Base-by-base conservation (phyloP, 1,140 invertebrate genomes). In the Ctenoplectra terminalis region DNA sequence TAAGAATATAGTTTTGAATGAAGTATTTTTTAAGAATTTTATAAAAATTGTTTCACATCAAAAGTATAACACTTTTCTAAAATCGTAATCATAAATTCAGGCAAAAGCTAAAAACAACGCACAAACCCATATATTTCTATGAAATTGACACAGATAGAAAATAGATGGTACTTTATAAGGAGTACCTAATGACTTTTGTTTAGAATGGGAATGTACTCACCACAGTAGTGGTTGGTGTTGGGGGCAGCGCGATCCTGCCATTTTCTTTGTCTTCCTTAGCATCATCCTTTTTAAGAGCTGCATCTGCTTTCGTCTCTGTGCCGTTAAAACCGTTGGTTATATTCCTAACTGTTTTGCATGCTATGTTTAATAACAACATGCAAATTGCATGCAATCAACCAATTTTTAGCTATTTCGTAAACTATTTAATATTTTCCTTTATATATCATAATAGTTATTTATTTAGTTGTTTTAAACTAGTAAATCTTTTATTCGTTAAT, bases 261-360 rank as follows among this genome's bases (percentile, higher is more conserved):
- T 93, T 93, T 89, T 93, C 91, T 92, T 93, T 93, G 88, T 93
- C 91, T 91, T 93, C 92, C 72, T 93, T 93, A 87, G 90, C 89
- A 89, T 92, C 92, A 79, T 92, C 92, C 89, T 92, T 93, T 92
- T 93, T 93, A 87, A 90, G 84, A 89, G 89, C 87, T 83, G 90
- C 87, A 66, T 92, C 93, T 87, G 89, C 85, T 93, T 93, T 94
- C 89, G 91, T 84, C 81, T 94, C 93, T 94, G 92, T 90, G 89
- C 86, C 91, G 92, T 90, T 89, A 93, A 93, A 93, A 93, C 88
- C 88, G 88, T 92, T 87, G 86, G 90, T 92, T 93, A 94, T 92
- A 90, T 90, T 90, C 88, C 92, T 93, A 91, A 90, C 90, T 87
- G 75, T 88, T 86, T 84, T 73, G 81, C 87, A 89, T 91, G 87